phyloP scores from a whole-genome alignment of 2,888 invertebrate genomes.

The Parelbella ahira region DNA sequence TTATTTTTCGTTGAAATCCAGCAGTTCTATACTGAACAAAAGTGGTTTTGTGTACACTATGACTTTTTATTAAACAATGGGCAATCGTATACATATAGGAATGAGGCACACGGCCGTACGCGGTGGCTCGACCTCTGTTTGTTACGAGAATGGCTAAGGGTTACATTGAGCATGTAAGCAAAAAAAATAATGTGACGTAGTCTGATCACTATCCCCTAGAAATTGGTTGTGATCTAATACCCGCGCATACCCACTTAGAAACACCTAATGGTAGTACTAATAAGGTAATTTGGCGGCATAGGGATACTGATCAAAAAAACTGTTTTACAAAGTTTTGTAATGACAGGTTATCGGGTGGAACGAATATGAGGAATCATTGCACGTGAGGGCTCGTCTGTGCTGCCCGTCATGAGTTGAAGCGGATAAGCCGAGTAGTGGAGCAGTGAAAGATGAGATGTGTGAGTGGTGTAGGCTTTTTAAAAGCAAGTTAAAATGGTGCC shows the following conservation, averaged over 20 bases:
- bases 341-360: too few species aligned
- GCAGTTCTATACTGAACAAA: constrained; percentile 21
- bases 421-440: too few species aligned
- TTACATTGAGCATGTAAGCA: constrained; percentile 10
- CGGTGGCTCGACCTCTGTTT: constrained; percentile 24
- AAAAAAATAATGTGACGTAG: constrained; percentile 22
- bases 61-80: constrained; percentile 5
- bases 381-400: too few species aligned
- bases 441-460: not conserved
- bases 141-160: constrained; percentile 9
- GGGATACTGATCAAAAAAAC: not conserved
- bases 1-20: constrained; percentile 23
- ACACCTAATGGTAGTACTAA: not conserved
- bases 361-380: too few species aligned
- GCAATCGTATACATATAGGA: constrained; percentile 10
- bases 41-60: constrained; percentile 19
- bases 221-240: constrained; percentile 4
- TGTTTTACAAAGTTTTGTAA: too few species aligned
- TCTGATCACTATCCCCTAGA: constrained; percentile 20
- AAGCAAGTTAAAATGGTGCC: constrained; percentile 15
- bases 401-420: too few species aligned
- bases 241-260: not conserved
- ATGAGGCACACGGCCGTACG: constrained; percentile 21
- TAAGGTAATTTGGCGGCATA: not conserved
- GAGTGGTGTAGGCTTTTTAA: constrained; percentile 5